These are phyloP conservation scores for Desmophyllum pertusum DNA, from an alignment of 92 coral and sea anemone species.

Conservation along the genomic window DNA sequence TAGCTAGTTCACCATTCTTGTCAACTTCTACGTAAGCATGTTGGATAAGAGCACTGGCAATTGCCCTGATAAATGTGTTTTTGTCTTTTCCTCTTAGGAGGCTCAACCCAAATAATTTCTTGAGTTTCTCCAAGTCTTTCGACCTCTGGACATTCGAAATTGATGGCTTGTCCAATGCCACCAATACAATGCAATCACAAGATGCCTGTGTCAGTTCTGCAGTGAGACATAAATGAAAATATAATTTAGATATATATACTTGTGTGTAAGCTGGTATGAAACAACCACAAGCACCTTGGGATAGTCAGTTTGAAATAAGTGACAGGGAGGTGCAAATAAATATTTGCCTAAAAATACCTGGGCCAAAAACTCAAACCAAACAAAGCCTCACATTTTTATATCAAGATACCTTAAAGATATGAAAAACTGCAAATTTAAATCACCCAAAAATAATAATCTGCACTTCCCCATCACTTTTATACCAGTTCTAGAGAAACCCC, in stretches of 20 bases:
- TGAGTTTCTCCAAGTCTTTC: slow-evolving; percentile 14
- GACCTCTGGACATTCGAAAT: neutral
- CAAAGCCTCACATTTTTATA: too few relatives aligned
- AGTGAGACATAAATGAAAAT: neutral
- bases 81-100: slow-evolving; percentile 38
- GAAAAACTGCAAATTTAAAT: too few relatives aligned
- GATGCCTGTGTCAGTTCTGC: slow-evolving; percentile 31
- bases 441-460: too few relatives aligned
- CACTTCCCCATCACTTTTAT: neutral
- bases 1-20: slow-evolving; percentile 18
- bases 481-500: neutral
- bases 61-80: slow-evolving; percentile 15
- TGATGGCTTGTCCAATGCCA: slow-evolving; percentile 6
- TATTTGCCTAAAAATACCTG: too few relatives aligned
- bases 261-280: neutral
- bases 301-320: too few relatives aligned
- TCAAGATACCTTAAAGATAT: too few relatives aligned
- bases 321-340: too few relatives aligned
- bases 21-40: slow-evolving; percentile 8
- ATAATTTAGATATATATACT: slow-evolving; percentile 18
- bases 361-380: too few relatives aligned
- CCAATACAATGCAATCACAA: slow-evolving; percentile 11
- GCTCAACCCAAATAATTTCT: slow-evolving; percentile 11
- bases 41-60: slow-evolving; percentile 36
- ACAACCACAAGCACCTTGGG: neutral